Evolutionary conservation across 2,888 invertebrate genomes (phyloP).

Genomic region (Scaptomyza parva): DNA sequence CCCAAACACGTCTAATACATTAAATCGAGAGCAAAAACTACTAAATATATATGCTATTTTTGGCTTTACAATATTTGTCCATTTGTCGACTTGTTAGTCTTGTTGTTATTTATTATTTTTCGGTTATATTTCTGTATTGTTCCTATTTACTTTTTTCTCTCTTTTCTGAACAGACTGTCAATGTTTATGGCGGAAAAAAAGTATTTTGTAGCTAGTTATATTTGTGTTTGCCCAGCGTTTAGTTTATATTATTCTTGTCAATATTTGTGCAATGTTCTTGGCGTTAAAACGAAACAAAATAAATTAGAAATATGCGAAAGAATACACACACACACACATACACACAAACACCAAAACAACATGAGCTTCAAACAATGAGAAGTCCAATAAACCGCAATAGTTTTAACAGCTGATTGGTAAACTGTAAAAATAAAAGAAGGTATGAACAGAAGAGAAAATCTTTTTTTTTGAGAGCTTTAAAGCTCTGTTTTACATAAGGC

Average conservation of each 20-base stretch:
- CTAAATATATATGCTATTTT: conserved; percentile 28
- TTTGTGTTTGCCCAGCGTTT: conserved; percentile 42
- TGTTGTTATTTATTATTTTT: conserved; percentile 9
- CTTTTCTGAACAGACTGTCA: conserved; percentile 8
- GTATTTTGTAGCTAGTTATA: conserved; percentile 19
- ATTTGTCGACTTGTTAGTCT: conserved; percentile 25
- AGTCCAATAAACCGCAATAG: conserved; percentile 51
- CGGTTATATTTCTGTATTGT: conserved; percentile 6
- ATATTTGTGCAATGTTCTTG: conserved; percentile 56
- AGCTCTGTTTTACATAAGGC: not conserved
- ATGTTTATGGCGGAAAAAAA: conserved; percentile 6
- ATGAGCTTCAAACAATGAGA: conserved; percentile 30
- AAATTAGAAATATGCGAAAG: conserved; percentile 7
- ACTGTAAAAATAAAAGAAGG: conserved; percentile 23
- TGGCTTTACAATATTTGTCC: conserved; percentile 34
- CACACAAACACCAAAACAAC: conserved; percentile 3
- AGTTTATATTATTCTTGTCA: conserved; percentile 51
- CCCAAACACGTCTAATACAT: conserved; percentile 39
- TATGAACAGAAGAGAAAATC: too few relatives aligned
- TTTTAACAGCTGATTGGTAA: conserved; percentile 60
- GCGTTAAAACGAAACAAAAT: conserved; percentile 28
- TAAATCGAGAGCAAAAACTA: conserved; percentile 16
- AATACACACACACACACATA: conserved; percentile 17
- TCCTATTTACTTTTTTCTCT: not conserved
- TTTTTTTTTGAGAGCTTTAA: not conserved